Percentiles rank a stretch among this genome's conserved stretches.
phyloP scores from a whole-genome alignment of 2,888 invertebrate genomes.

The Erpobdella octoculata region DNA sequence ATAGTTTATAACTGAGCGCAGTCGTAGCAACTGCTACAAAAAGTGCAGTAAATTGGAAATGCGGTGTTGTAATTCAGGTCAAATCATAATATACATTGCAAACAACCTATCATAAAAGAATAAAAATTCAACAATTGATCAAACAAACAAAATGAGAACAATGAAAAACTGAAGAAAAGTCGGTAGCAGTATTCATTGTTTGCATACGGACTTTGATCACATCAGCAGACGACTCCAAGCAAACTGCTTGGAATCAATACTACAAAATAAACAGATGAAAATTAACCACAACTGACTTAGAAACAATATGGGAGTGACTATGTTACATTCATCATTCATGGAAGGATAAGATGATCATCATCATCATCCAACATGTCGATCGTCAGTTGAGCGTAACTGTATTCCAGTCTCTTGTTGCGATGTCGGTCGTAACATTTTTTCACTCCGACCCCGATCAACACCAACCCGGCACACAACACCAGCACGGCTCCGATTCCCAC shows the following conservation, averaged over 20 bases:
- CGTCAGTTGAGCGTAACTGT: conserved; percentile 3
- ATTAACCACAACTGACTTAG: too few species aligned
- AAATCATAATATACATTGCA: too few species aligned
- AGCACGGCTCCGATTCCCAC: conserved; percentile 1
- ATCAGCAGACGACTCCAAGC: background rate
- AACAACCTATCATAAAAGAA: too few species aligned
- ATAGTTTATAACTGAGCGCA: too few species aligned
- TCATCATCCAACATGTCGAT: conserved; percentile 16
- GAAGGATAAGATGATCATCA: conserved; percentile 8
- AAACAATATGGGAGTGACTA: too few species aligned
- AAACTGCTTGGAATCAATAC: too few species aligned
- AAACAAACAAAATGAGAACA: background rate
- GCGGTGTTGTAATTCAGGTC: too few species aligned
- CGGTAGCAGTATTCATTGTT: background rate
- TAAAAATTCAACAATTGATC: background rate
- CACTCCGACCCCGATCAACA: background rate
- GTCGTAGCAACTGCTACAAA: too few species aligned
- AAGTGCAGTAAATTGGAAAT: too few species aligned
- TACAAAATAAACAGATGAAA: too few species aligned
- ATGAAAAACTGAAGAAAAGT: background rate
- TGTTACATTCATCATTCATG: too few species aligned
- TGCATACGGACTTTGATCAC: background rate
- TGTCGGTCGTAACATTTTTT: conserved; percentile 13
- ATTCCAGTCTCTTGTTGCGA: background rate
- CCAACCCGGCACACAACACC: conserved; percentile 2